Percentiles rank a stretch among this genome's conserved stretches.
Evolutionary conservation across 2,113 vertebrate genomes (phyloP).

Genomic region (Alligator sinensis): DNA sequence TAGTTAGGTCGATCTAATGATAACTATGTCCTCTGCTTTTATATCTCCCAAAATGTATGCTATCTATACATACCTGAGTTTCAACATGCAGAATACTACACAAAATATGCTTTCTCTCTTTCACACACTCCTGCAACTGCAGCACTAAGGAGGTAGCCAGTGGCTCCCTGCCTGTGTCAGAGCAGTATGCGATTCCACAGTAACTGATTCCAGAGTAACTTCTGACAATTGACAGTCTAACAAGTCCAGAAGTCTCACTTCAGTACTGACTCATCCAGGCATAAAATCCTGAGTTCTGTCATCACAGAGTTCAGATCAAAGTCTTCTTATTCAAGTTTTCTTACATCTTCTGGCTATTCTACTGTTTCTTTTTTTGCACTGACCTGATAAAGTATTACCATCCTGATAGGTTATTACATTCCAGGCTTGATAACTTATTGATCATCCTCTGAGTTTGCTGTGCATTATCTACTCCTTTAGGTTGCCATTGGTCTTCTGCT

Average conservation of each 20-base stretch:
- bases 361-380: background rate
- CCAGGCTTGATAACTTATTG: background rate
- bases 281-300: background rate
- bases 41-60: background rate
- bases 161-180: background rate
- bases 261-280: background rate
- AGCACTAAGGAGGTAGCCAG: background rate
- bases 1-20: too few relatives aligned
- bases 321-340: background rate
- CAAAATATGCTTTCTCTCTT: background rate
- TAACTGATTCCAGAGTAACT: background rate
- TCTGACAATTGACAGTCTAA: background rate
- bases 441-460: background rate
- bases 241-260: background rate
- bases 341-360: background rate
- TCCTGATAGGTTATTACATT: background rate
- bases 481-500: background rate
- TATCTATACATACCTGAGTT: background rate
- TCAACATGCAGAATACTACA: background rate
- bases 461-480: background rate
- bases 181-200: too few relatives aligned
- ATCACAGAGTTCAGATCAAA: background rate
- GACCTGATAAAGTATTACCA: background rate
- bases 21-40: background rate
- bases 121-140: background rate